Base-by-base conservation (phyloP, 2,888 invertebrate genomes). In the Drosophila falleni region DNA sequence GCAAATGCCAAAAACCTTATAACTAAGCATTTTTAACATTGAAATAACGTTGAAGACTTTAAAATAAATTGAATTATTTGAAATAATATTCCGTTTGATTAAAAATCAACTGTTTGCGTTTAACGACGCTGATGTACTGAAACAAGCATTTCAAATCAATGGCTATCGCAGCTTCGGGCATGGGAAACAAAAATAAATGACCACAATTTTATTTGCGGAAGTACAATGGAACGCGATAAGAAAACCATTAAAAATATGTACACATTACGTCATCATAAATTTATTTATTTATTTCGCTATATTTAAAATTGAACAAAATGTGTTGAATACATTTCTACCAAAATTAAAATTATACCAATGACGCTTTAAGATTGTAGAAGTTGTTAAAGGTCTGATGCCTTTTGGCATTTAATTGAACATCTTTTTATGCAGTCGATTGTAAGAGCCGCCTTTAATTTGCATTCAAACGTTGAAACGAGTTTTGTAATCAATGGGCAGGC, bases 401-500 rank as follows among this genome's bases (percentile, higher is more conserved):
- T 39, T 39, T 16, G 13, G 10, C 29, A 41, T 53, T 35, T 19
- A 41, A 65, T 35, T 35, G 39, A 47, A 47, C 1, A 0, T n/a
- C 41, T 46, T 53, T 19, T 35, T 35, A 55, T 49, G 9, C 23
- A 29, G 37, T 53, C 50, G 35, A 31, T 61, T 54, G 49, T 11
- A 44, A 39, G 26, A 29, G 26, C 33, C 16, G 50, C 33, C 41
- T 61, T 76, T 61, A 65, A 74, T 65, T 75, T 54, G 50, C 49
- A 51, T 61, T 70, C 46, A 54, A 54, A 62, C 54, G 49, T 44
- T 47, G 15, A 47, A 62, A 46, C 62, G 44, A 37, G 44, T 44
- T 68, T 72, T 74, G 59, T 72, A 78, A 80, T 77, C 74, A 78
- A 68, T 65, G 42, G 69, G 31, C 49, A 42, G 23, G 29, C 54